Base-by-base conservation (phyloP, 2,797 vertebrate species). In the Lateolabrax maculatus region DNA sequence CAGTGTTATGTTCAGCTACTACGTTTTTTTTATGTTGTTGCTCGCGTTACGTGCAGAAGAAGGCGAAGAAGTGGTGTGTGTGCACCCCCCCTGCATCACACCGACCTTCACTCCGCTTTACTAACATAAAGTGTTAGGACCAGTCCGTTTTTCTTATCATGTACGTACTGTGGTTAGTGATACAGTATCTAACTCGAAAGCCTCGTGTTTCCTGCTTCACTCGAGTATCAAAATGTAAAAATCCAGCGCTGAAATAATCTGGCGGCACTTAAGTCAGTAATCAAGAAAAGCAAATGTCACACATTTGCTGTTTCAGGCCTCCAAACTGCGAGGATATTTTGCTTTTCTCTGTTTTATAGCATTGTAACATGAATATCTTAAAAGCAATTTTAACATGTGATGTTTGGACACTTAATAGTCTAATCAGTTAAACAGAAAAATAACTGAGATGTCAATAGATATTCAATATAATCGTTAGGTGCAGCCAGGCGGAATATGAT, bases 51-150 rank as follows among this genome's bases (percentile, higher is more conserved):
- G 48, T 7, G 27, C 44, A 58, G 25, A 1, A 57, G 3, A 29
- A 19, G 29, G 16, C 19, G 15, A 46, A 13, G 25, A 56, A 66
- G 21, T 41, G 52, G 19, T 53, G 9, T 3, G 23, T 13, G 39
- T 31, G 48, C n/a, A 5, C 6, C 53, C 36, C 5, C n/a, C n/a
- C n/a, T n/a, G n/a, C 48, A 58, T 49, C 36, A 60, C 19, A 58
- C 36, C 83, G 92, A 92, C 90, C 90, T 92, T 92, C 88, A 87
- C 58, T 55, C 21, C 1, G 13, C 37, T 66, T 49, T 2, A 11
- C 37, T 62, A 52, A 55, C 16, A 41, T 34, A 18, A 34, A 39
- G 10, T 15, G 2, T n/a, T 1, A 25, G 12, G 3, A 60, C 3
- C 18, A 53, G 31, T 21, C 51, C 21, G 0, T 36, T 18, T 5